phyloP scores from a whole-genome alignment of 2,113 vertebrate genomes.

The Hiodon alosoides region DNA sequence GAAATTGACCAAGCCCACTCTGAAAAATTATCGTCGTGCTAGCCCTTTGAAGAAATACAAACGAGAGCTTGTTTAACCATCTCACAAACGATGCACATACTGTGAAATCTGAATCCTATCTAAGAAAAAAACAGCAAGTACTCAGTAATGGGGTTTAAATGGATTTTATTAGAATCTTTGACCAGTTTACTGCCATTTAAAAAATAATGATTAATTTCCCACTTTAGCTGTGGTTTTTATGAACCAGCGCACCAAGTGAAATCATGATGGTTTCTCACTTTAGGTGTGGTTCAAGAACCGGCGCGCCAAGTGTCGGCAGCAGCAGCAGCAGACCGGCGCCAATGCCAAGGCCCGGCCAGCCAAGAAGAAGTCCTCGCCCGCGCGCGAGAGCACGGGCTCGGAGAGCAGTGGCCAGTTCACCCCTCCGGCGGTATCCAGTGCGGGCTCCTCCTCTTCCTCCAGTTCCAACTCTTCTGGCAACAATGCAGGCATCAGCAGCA shows the following conservation, averaged over 20 bases:
- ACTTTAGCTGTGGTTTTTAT: slow-evolving; percentile 9
- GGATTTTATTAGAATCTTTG: slow-evolving; percentile 64
- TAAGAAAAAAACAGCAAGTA: too few species aligned
- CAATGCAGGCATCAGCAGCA: slow-evolving; percentile 42
- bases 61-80: too few species aligned
- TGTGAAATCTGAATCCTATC: too few species aligned
- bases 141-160: slow-evolving; percentile 42
- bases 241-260: background rate
- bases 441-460: slow-evolving; percentile 77
- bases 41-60: too few species aligned
- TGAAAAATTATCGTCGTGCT: too few species aligned
- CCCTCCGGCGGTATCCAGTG: slow-evolving; percentile 84
- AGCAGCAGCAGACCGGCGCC: slow-evolving; percentile 79
- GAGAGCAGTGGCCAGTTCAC: slow-evolving; percentile 98
- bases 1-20: too few species aligned
- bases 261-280: background rate
- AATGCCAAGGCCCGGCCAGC: slow-evolving; percentile 83
- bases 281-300: slow-evolving; percentile 99
- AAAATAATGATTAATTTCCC: background rate
- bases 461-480: slow-evolving; percentile 52
- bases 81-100: too few species aligned
- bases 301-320: slow-evolving; percentile 79
- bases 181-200: slow-evolving; percentile 44
- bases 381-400: slow-evolving; percentile 90
- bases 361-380: slow-evolving; percentile 92